These are phyloP conservation scores for Eulithis prunata DNA, from an alignment of 2,888 invertebrate genomes.

Conservation along the genomic window DNA sequence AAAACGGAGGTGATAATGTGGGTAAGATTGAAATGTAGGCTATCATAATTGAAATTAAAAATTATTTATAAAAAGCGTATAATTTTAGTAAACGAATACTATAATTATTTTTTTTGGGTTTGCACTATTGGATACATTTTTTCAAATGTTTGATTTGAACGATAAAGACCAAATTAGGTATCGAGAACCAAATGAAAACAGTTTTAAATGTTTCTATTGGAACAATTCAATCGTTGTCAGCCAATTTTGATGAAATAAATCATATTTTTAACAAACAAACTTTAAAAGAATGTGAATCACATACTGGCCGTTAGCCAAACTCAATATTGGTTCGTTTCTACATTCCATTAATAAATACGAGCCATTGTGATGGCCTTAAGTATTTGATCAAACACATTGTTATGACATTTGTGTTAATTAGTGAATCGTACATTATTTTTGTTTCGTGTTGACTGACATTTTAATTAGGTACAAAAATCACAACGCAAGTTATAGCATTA, in stretches of 20 bases:
- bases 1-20: too few species aligned
- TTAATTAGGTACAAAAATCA: neutral
- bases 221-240: conserved; percentile 1
- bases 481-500: neutral
- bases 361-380: conserved; percentile 46
- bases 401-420: conserved; percentile 14
- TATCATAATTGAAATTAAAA: too few species aligned
- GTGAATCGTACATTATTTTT: conserved; percentile 14
- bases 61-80: too few species aligned
- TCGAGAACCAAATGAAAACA: neutral
- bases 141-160: too few species aligned
- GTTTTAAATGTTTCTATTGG: conserved; percentile 13
- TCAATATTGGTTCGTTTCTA: conserved; percentile 46
- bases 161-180: too few species aligned
- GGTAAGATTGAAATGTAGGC: too few species aligned
- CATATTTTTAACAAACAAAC: conserved; percentile 50
- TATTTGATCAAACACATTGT: conserved; percentile 23
- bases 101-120: too few species aligned
- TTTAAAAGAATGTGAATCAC: conserved; percentile 46
- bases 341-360: conserved; percentile 56
- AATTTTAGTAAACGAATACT: too few species aligned
- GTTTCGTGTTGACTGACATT: neutral
- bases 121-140: too few species aligned
- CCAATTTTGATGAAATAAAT: conserved; percentile 38
- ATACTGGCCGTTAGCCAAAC: conserved; percentile 56